Evolutionary conservation across 1,140 invertebrate species (phyloP).

Genomic region (Homarus americanus): DNA sequence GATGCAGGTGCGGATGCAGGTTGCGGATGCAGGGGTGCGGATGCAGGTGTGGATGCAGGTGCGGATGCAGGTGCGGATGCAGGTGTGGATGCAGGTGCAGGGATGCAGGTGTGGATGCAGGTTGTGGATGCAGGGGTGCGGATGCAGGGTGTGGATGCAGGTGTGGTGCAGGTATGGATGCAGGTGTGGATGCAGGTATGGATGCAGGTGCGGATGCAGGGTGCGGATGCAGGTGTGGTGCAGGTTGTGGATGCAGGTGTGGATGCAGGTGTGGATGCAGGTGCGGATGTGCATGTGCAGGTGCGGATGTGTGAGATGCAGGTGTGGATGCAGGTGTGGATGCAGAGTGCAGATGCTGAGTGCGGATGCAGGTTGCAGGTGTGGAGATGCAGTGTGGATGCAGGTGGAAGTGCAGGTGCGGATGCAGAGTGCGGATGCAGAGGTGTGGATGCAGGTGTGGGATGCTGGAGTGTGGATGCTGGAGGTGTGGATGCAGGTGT

Average conservation of each 20-base stretch:
- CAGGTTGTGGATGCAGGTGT: too few species aligned
- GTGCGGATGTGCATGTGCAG: too few species aligned
- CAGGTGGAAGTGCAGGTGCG: background rate
- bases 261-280: too few species aligned
- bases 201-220: too few species aligned
- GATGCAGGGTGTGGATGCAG: background rate
- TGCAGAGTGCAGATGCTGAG: background rate
- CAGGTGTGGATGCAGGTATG: too few species aligned
- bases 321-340: background rate
- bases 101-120: background rate
- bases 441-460: background rate
- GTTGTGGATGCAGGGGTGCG: background rate
- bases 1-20: too few species aligned
- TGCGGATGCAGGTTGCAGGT: background rate
- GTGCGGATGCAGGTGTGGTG: too few species aligned
- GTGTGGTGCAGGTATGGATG: background rate
- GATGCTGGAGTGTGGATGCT: background rate
- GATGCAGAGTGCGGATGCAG: background rate
- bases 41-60: background rate
- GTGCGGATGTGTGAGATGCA: too few species aligned
- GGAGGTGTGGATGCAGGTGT: background rate
- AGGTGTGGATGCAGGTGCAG: background rate
- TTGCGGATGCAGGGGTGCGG: too few species aligned
- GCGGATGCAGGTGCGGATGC: too few species aligned
- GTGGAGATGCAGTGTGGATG: background rate